Percentiles rank a stretch among this genome's conserved stretches.
Conservation (phyloP, 2,797 vertebrate genomes). For the Calcarius lapponicus region DNA sequence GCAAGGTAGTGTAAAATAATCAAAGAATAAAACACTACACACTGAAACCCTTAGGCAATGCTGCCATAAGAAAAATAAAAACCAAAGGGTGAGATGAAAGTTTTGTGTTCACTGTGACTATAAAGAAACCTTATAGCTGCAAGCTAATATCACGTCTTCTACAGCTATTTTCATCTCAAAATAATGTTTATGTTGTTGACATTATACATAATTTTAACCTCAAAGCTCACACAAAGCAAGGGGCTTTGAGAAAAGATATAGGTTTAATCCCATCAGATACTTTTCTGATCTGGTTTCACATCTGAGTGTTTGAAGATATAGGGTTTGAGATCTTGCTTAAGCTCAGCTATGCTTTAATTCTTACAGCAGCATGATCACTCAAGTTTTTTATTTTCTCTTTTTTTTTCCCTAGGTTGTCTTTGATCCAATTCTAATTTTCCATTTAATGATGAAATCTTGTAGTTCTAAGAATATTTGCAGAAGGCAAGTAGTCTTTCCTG, state of each 20-base stretch:
- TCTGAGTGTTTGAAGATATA: neutral
- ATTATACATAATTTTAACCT: neutral
- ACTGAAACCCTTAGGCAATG: neutral
- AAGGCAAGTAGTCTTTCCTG: neutral
- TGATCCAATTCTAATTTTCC: neutral
- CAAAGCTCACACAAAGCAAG: neutral
- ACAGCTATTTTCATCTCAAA: neutral
- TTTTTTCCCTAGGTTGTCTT: neutral
- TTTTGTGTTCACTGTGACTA: neutral
- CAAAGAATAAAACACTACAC: neutral
- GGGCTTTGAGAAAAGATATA: neutral
- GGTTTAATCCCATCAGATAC: neutral
- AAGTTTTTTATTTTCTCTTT: neutral
- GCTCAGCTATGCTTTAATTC: neutral
- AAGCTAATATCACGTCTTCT: neutral
- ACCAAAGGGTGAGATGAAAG: neutral
- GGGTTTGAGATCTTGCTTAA: neutral
- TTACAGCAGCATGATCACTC: neutral
- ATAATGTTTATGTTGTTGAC: neutral
- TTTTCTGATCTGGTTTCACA: neutral
- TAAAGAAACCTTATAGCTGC: neutral
- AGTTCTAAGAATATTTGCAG: neutral
- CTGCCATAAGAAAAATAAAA: neutral
- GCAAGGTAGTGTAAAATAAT: neutral
- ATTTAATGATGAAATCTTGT: neutral